Base-by-base conservation (phyloP, 92 coral and sea anemone genomes). In the Epizoanthus stellaris region DNA sequence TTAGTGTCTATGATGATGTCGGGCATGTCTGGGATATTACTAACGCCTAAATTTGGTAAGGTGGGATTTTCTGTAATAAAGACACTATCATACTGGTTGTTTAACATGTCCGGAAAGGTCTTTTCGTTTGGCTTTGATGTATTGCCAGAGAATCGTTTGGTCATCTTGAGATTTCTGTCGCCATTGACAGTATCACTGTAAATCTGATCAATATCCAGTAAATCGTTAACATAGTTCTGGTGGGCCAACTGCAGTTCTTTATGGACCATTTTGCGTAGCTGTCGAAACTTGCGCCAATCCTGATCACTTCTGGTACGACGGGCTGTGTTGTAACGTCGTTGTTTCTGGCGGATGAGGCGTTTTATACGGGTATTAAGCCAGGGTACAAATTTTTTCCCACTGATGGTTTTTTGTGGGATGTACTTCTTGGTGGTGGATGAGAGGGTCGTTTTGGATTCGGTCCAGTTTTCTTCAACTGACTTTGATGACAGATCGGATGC, bases 231-330 rank as follows among this genome's bases (percentile, higher is more conserved):
- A 38, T 69, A 69, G 25, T 39, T 69, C 74, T 69, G 74, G 42
- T 69, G 54, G 74, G 56, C 74, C 39, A 69, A 23, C 25, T 69
- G 52, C 49, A 70, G 57, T 70, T 70, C 75, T 39, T 70, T 70
- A 25, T 70, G 75, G 38, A 39, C 75, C 12, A 53, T 70, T 70
- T 70, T 70, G 57, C 75, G 75, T 42, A 70, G 54, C n/a, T 70
- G 75, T 70, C n/a, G 15, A 25, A 70, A 70, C 75, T 70, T 70
- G n/a, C 38, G 57, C 75, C 75, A 70, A 70, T 70, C 75, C 54
- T 70, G 40, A 66, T 66, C 71, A 14, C 71, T 66, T 66, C 23
- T 66, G 45, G 71, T 66, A 38, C 71, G 71, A 19, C 71, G 71
- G 12, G 71, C 71, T 66, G 71, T 66, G 43, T 66, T 66, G 43